Evolutionary conservation across 2,888 invertebrate genomes (phyloP).

Genomic region (Dryobota labecula): DNA sequence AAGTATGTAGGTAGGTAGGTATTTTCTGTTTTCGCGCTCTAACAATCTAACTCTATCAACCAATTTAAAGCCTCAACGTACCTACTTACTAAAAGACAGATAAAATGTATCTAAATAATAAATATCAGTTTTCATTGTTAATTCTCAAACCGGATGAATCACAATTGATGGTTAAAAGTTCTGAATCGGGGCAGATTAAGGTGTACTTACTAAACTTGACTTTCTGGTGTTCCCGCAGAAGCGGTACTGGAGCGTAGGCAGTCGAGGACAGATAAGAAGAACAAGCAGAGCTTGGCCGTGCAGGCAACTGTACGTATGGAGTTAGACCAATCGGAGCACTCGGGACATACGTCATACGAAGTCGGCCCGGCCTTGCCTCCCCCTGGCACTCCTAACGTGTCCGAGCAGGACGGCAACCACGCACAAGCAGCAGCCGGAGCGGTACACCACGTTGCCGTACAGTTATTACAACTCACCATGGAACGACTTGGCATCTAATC

Average conservation of each 20-base stretch:
- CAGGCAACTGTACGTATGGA: neutral
- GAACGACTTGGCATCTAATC: conserved; percentile 29
- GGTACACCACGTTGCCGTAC: neutral
- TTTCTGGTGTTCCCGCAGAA: conserved; percentile 7
- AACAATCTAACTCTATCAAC: neutral
- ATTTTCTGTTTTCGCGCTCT: neutral
- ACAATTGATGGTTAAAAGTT: neutral
- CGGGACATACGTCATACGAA: neutral
- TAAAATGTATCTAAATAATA: neutral
- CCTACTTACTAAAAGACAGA: neutral
- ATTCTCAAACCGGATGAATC: neutral
- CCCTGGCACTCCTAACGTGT: neutral
- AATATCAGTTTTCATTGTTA: neutral
- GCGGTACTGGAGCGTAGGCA: neutral
- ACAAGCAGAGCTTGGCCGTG: neutral
- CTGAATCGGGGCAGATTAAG: neutral
- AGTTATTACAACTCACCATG: conserved; percentile 3
- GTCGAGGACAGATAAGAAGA: neutral
- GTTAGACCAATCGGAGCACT: neutral
- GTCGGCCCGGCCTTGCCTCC: neutral
- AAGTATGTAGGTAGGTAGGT: no score
- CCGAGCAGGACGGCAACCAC: no score
- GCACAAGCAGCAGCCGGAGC: neutral
- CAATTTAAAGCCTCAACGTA: neutral
- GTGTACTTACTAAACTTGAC: neutral